phyloP scores from a whole-genome alignment of 2,888 invertebrate species.

The Hypomecis punctinalis region DNA sequence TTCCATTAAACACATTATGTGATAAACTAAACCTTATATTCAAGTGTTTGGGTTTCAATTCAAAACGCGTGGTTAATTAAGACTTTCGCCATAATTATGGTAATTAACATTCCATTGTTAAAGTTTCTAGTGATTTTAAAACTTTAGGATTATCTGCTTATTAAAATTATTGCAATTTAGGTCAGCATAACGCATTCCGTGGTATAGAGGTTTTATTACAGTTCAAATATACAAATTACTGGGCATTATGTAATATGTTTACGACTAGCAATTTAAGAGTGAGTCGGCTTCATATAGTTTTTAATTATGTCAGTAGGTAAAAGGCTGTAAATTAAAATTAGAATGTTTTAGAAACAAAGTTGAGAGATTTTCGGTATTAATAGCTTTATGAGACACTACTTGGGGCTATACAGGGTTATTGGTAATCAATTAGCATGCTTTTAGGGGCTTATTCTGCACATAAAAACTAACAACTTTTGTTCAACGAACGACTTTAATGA shows the following conservation, averaged over 20 bases:
- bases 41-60: conserved; percentile 7
- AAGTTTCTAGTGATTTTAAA: conserved; percentile 29
- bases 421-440: too few relatives aligned
- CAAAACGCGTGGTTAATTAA: background rate
- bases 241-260: conserved; percentile 8
- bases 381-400: background rate
- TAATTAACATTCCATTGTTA: conserved; percentile 32
- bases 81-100: conserved; percentile 29
- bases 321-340: background rate
- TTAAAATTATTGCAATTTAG: conserved; percentile 30
- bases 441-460: too few relatives aligned
- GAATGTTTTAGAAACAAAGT: background rate
- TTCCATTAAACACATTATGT: conserved; percentile 1
- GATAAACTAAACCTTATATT: conserved; percentile 9
- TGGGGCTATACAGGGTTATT: too few relatives aligned
- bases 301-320: conserved; percentile 9
- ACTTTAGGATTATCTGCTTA: conserved; percentile 25
- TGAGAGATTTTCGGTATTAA: background rate
- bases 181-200: conserved; percentile 20
- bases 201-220: background rate
- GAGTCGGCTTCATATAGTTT: background rate
- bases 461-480: too few relatives aligned
- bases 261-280: background rate
- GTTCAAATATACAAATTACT: conserved; percentile 11
- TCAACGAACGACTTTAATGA: too few relatives aligned